Base-by-base conservation (phyloP, 2,888 invertebrate species). In the Xestoiulus laeticollis region DNA sequence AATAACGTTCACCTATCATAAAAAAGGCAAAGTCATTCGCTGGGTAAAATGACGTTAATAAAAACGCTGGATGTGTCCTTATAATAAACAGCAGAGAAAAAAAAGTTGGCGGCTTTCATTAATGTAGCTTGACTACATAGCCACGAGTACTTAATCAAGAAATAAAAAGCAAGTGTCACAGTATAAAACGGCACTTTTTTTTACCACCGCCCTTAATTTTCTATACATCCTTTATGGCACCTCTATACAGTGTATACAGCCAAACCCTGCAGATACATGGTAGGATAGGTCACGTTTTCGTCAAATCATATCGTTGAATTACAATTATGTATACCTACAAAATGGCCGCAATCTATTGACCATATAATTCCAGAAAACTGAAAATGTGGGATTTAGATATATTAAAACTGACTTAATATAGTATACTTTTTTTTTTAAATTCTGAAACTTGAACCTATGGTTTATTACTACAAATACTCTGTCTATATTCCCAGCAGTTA, bases 31-130 rank as follows among this genome's bases (percentile, higher is more conserved):
- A 68, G 68, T 68, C 68, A 68, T 68, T 68, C 68, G 68, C 22
- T 68, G 68, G 26, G 22, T 26, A 68, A 68, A 68, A 68, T 26
- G 68, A 68, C 68, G 68, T 68, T 68, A 68, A 68, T 68, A 68
- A 68, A 68, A 68, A 68, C 68, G 68, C 68, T 68, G 68, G 68
- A 68, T 68, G 68, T 68, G 68, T 68, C 68, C 68, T 26, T 68
- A 68, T 68, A 68, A 68, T 68, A 68, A 68, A 68, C 22, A 68
- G 68, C 59, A 22, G 22, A 5, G 26, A n/a, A 59, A 68, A 68
- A 68, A 68, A 68, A 68, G 22, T 68, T 26, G 68, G 26, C 68
- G 68, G 68, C 68, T 68, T 68, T 68, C 68, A 68, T 68, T 68
- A 68, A 68, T 68, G 26, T 68, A 68, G 68, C 68, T 68, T 26